phyloP scores from a whole-genome alignment of 2,113 vertebrate species.

The Eulemur rufifrons region DNA sequence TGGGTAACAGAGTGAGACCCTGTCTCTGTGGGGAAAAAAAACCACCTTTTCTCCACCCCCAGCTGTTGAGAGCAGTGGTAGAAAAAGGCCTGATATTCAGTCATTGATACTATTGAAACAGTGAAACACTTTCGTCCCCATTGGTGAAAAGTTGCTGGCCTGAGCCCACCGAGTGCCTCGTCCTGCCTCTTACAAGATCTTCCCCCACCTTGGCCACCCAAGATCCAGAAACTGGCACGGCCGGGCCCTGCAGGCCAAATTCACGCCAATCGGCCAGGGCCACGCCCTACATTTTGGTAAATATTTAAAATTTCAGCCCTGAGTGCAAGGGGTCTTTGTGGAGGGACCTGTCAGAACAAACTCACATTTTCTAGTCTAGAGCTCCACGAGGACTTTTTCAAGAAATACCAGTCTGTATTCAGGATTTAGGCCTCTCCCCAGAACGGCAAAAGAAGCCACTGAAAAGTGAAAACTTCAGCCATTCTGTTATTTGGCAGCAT shows the following conservation, averaged over 20 bases:
- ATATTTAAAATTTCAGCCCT: not conserved
- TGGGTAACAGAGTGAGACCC: no score
- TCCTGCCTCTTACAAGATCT: not conserved
- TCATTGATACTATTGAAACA: not conserved
- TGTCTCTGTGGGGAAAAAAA: no score
- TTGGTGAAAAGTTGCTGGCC: not conserved
- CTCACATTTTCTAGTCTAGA: not conserved
- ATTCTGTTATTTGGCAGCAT: not conserved
- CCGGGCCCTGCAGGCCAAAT: not conserved
- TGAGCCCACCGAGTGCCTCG: rapidly evolving
- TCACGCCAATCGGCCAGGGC: not conserved
- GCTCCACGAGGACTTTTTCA: not conserved
- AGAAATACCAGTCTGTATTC: not conserved
- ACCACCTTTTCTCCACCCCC: not conserved
- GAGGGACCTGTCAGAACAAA: not conserved
- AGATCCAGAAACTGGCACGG: not conserved
- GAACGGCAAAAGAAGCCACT: not conserved
- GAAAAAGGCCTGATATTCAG: not conserved
- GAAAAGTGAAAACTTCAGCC: not conserved
- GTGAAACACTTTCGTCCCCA: not conserved
- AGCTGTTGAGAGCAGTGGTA: not conserved
- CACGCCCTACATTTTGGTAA: not conserved
- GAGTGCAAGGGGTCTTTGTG: not conserved
- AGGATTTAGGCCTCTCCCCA: not conserved
- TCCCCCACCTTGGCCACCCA: not conserved